These are phyloP conservation scores for Clarias fuscus DNA, from an alignment of 2,797 vertebrate genomes.

Conservation along the genomic window DNA sequence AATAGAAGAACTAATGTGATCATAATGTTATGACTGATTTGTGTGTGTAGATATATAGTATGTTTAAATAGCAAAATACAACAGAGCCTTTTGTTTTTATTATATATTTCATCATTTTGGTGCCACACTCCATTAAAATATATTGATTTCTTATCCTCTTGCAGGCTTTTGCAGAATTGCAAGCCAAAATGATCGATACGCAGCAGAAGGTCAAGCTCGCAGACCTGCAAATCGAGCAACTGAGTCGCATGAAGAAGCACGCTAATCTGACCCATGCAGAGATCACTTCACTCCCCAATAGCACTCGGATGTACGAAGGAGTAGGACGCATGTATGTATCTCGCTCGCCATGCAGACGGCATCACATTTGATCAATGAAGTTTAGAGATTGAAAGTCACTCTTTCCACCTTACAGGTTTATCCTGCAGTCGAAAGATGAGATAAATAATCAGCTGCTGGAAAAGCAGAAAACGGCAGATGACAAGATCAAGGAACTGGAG, in stretches of 20 bases:
- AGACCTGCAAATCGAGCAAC: slow-evolving; percentile 93
- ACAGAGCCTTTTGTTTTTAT: neutral
- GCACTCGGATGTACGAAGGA: slow-evolving; percentile 92
- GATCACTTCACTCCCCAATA: slow-evolving; percentile 80
- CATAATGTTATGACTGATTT: no score
- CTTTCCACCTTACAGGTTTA: slow-evolving; percentile 78
- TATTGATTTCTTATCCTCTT: neutral
- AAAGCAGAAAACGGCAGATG: slow-evolving; percentile 90
- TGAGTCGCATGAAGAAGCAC: slow-evolving; percentile 89
- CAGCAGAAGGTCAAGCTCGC: slow-evolving; percentile 95
- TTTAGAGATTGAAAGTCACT: neutral
- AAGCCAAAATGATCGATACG: slow-evolving; percentile 94
- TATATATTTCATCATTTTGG: neutral
- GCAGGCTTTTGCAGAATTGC: slow-evolving; percentile 92
- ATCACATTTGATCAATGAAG: no score
- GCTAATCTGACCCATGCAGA: slow-evolving; percentile 86
- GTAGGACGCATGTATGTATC: slow-evolving; percentile 92
- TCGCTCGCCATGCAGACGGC: neutral
- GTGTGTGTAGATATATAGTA: no score
- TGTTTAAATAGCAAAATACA: neutral
- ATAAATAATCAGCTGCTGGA: slow-evolving; percentile 87
- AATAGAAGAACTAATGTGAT: no score
- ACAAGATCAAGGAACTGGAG: slow-evolving; percentile 96
- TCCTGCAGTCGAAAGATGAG: slow-evolving; percentile 88
- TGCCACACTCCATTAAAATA: neutral